Evolutionary conservation across 30 jellyfish, hydroid and myxozoan species (phyloP).

Genomic region (Mastigias papua): DNA sequence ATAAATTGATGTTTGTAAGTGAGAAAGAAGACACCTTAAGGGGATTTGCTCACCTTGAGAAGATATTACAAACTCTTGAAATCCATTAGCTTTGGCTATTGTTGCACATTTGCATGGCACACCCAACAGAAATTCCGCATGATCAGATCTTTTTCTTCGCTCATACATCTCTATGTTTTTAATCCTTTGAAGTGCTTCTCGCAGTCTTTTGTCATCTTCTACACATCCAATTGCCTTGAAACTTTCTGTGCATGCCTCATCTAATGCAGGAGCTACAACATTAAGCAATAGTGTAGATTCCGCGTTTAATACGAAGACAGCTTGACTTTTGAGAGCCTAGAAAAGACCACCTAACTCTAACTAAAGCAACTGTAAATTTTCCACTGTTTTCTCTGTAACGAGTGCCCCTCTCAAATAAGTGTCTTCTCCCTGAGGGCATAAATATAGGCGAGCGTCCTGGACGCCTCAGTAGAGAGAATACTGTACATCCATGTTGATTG

Average conservation of each 20-base stretch:
- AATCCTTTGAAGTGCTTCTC: neutral
- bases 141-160: neutral
- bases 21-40: too few relatives aligned
- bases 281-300: neutral
- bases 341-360: too few relatives aligned
- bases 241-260: slow-evolving; percentile 44
- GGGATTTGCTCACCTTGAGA: slow-evolving; percentile 35
- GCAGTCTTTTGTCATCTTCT: slow-evolving; percentile 14
- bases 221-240: slow-evolving; percentile 51
- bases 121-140: slow-evolving; percentile 8
- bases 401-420: too few relatives aligned
- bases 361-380: too few relatives aligned
- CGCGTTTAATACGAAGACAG: too few relatives aligned
- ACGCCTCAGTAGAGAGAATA: too few relatives aligned
- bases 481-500: too few relatives aligned
- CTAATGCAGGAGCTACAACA: slow-evolving; percentile 10
- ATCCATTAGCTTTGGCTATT: slow-evolving; percentile 8
- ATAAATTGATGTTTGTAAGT: too few relatives aligned
- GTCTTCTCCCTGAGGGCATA: too few relatives aligned
- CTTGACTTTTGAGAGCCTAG: too few relatives aligned
- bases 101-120: slow-evolving; percentile 50
- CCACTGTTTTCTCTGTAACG: too few relatives aligned
- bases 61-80: slow-evolving; percentile 19
- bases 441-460: too few relatives aligned
- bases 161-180: slow-evolving; percentile 12